Base-by-base conservation (phyloP, 2,888 invertebrate genomes). In the Eupithecia subumbrata region DNA sequence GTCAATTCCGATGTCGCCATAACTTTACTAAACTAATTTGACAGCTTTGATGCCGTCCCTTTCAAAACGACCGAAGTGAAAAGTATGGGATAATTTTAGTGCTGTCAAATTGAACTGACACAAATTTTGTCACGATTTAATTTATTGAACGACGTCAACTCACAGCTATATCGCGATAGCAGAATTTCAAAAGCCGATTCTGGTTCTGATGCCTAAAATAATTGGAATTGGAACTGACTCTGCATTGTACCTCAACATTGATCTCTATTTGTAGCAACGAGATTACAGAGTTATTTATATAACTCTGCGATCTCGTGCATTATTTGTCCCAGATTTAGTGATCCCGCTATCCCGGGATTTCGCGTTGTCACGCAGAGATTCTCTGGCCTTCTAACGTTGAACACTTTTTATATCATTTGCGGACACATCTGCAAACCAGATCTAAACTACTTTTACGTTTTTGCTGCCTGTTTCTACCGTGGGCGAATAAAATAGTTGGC, bases 291-390 rank as follows among this genome's bases (percentile, higher is more conserved):
- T 52, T 52, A 52, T 52, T 9, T 52, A 8, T 52, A 52, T n/a
- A 52, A 45, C 45, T 7, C 12, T 60, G 14, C 22, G 3, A 34
- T 73, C 73, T 14, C 2, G 74, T 72, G 14, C 60, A 43, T 7
- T 34, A 60, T 67, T 71, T 11, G 52, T 75, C 68, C 56, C 11
- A 69, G 68, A 22, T 25, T 43, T 74, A 37, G 66, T 78, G 81
- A 81, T 81, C 81, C 81, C 78, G 74, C 79, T 69, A 77, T 81
- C 78, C 78, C 79, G 71, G 77, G 73, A 79, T 75, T 76, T 77
- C 77, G 76, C 69, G 75, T 71, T 82, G 84, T 84, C 86, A 83
- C 80, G 80, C 75, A 78, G 70, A 78, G 78, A 80, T 83, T 81
- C 80, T 68, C 76, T 80, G 81, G 25, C 76, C 18, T 64, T 80